Evolutionary conservation across 2,797 vertebrate genomes (phyloP).

Genomic region (Spheniscus humboldti): DNA sequence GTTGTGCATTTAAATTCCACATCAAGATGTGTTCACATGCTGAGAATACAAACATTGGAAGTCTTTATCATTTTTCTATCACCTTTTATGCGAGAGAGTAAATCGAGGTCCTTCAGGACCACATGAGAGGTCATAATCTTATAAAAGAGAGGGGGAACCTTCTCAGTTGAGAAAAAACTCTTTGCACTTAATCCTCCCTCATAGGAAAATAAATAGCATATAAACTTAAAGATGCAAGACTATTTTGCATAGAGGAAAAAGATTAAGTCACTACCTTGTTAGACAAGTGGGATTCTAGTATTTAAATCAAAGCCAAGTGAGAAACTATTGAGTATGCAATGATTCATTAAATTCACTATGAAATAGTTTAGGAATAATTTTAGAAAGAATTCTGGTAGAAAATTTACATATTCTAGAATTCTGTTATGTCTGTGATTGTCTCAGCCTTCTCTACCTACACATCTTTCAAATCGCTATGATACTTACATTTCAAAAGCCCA

Average conservation of each 20-base stretch:
- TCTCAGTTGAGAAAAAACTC: background rate
- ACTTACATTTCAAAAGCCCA: background rate
- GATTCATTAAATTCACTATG: background rate
- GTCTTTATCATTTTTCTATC: background rate
- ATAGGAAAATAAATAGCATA: background rate
- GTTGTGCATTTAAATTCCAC: background rate
- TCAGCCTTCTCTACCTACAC: background rate
- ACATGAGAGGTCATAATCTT: background rate
- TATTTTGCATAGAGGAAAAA: background rate
- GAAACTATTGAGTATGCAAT: background rate
- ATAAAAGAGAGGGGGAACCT: background rate
- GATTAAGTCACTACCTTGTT: background rate
- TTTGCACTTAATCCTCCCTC: background rate
- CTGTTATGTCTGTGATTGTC: fast-evolving
- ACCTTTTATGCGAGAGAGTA: background rate
- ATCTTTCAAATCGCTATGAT: background rate
- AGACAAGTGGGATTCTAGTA: background rate
- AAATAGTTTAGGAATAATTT: background rate
- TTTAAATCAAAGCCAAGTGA: background rate
- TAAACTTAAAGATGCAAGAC: background rate
- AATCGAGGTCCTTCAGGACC: background rate
- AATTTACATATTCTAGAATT: background rate
- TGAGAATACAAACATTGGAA: background rate
- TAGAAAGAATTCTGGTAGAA: background rate
- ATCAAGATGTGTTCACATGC: background rate